These are phyloP conservation scores for Orius laevigatus DNA, from an alignment of 1,140 invertebrate species.

Conservation along the genomic window DNA sequence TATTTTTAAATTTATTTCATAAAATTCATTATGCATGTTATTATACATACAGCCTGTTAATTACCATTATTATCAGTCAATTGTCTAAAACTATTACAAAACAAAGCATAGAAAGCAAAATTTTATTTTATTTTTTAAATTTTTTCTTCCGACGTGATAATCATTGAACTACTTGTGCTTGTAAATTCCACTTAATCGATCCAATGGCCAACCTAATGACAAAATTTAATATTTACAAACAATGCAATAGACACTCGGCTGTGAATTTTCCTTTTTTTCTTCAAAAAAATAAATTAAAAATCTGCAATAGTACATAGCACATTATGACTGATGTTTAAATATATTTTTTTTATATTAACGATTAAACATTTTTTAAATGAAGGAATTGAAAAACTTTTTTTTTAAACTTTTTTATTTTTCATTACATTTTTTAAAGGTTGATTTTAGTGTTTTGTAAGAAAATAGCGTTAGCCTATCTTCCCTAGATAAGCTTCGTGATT, in stretches of 20 bases:
- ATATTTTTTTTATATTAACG: too few relatives aligned
- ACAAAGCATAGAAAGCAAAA: constrained; percentile 5
- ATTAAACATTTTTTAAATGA: neutral
- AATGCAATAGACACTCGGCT: too few relatives aligned
- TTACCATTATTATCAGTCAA: constrained; percentile 10
- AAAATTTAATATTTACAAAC: too few relatives aligned
- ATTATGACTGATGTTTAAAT: too few relatives aligned
- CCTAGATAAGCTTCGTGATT: neutral
- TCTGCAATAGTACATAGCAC: too few relatives aligned
- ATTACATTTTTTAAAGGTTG: neutral
- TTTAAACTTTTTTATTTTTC: too few relatives aligned
- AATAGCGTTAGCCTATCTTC: constrained; percentile 7
- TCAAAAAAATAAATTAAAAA: too few relatives aligned
- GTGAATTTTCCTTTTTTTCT: too few relatives aligned
- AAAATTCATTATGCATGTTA: constrained; percentile 6
- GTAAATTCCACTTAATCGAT: neutral
- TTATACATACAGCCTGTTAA: constrained; percentile 9
- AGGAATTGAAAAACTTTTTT: too few relatives aligned
- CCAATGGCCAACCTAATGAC: neutral
- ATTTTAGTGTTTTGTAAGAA: constrained; percentile 8
- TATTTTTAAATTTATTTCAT: constrained; percentile 6
- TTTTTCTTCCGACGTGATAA: neutral
- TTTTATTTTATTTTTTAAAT: neutral
- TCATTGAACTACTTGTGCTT: constrained; percentile 4
- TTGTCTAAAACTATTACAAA: constrained; percentile 11